Base-by-base conservation (phyloP, 1,140 invertebrate genomes). In the Ceratoteleas bidentatus region DNA sequence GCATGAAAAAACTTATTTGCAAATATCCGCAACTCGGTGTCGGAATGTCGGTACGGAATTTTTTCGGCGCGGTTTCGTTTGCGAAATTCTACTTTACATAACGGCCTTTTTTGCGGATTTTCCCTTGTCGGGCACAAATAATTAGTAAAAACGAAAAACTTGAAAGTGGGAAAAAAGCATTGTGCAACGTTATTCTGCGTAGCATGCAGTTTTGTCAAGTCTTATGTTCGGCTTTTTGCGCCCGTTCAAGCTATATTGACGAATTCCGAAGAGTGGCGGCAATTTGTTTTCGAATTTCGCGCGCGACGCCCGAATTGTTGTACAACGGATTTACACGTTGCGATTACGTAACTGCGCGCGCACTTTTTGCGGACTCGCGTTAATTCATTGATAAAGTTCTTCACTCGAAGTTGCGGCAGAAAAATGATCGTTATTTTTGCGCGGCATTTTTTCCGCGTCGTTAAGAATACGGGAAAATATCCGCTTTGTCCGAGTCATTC, bases 401-500 rank as follows among this genome's bases (percentile, higher is more conserved):
- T 70, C 53, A 47, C 57, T 43, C 61, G 54, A 68, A 76, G 68
- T 68, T 76, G 69, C 69, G 64, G 62, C 64, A 77, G 58, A 77
- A 77, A 77, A 77, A 77, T 64, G 38, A 2, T 24, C 45, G 15
- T 10, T 4, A 16, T 77, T 77, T 77, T 77, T 70, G 49, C n/a
- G 3, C 2, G 38, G 11, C 14, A 49, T 24, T 45, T 73, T 80
- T 79, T 80, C 68, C 43, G 14, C 6, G 47, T 53, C 49, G 61
- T 68, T 62, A 62, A 54, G 68, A 79, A 79, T 73, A 79, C 66
- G 66, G 54, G 60, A 72, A 79, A 53, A 61, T 61, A 66, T 72
- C 65, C 68, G 49, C 57, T 80, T 79, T 73, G 69, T 62, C 62
- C 77, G 57, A 80, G 69, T 80, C 77, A 80, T 80, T 80, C 77